These are phyloP conservation scores for Leucoma salicis DNA, from an alignment of 2,888 invertebrate species.

Conservation along the genomic window DNA sequence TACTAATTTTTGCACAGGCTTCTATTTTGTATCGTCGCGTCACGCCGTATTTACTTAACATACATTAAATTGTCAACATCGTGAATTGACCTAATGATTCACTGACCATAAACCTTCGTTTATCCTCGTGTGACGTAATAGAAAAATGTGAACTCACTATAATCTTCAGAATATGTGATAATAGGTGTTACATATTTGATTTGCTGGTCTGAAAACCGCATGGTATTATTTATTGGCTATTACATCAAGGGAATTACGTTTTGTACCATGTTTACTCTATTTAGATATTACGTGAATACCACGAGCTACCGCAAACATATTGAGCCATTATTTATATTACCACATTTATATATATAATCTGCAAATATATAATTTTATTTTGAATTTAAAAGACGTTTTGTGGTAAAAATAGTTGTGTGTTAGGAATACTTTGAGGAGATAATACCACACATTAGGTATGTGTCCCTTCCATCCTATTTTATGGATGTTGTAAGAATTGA, in stretches of 20 bases:
- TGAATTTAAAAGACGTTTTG: too few species aligned
- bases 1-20: conserved; percentile 35
- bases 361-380: too few species aligned
- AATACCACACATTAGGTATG: too few species aligned
- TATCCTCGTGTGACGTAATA: conserved; percentile 74
- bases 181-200: conserved; percentile 37
- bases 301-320: neutral
- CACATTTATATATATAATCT: too few species aligned
- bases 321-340: too few species aligned
- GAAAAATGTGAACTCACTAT: conserved; percentile 48
- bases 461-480: too few species aligned
- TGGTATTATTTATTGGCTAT: conserved; percentile 7
- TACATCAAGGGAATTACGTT: conserved; percentile 5
- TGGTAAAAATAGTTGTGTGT: too few species aligned
- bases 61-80: conserved; percentile 73
- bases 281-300: neutral
- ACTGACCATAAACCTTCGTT: conserved; percentile 67
- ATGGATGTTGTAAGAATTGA: too few species aligned
- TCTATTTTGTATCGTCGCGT: conserved; percentile 42
- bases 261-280: neutral
- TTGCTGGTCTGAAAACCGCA: conserved; percentile 34
- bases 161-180: conserved; percentile 41
- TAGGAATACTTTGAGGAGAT: too few species aligned
- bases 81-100: conserved; percentile 77
- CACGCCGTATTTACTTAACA: conserved; percentile 60